phyloP scores from a whole-genome alignment of 2,888 invertebrate species.

The Magallana nippona region DNA sequence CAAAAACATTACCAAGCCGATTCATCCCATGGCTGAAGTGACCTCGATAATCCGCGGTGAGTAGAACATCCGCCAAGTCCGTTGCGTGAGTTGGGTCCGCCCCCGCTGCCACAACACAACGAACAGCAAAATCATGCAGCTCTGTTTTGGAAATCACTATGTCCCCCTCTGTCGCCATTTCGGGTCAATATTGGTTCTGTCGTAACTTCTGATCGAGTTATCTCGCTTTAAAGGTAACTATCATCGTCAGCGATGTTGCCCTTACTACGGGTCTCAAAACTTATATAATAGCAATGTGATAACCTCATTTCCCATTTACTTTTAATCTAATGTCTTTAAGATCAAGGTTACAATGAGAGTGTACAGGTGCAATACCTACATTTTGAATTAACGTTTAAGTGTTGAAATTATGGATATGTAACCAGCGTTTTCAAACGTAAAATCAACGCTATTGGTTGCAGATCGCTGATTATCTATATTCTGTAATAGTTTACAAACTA shows the following conservation, averaged over 20 bases:
- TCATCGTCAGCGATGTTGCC: too few relatives aligned
- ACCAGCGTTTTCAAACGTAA: too few relatives aligned
- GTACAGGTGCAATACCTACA: too few relatives aligned
- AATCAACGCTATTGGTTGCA: too few relatives aligned
- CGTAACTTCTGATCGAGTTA: not conserved
- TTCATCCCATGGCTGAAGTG: constrained; percentile 94
- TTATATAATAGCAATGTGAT: too few relatives aligned
- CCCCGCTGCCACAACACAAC: constrained; percentile 85
- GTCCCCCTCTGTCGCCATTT: constrained; percentile 37
- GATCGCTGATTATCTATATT: too few relatives aligned
- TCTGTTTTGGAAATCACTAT: constrained; percentile 63
- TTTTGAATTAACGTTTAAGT: too few relatives aligned
- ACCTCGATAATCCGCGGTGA: constrained; percentile 89
- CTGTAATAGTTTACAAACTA: not conserved
- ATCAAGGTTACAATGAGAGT: too few relatives aligned
- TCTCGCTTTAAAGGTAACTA: not conserved
- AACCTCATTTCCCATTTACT: too few relatives aligned
- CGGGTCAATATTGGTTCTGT: not conserved
- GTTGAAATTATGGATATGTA: too few relatives aligned
- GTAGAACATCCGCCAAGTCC: constrained; percentile 86
- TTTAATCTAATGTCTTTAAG: too few relatives aligned
- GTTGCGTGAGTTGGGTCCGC: constrained; percentile 84
- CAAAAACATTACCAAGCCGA: constrained; percentile 83
- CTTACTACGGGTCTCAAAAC: too few relatives aligned
- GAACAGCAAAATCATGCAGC: constrained; percentile 75